phyloP scores from a whole-genome alignment of 1,140 invertebrate genomes.

The Venturia canescens region DNA sequence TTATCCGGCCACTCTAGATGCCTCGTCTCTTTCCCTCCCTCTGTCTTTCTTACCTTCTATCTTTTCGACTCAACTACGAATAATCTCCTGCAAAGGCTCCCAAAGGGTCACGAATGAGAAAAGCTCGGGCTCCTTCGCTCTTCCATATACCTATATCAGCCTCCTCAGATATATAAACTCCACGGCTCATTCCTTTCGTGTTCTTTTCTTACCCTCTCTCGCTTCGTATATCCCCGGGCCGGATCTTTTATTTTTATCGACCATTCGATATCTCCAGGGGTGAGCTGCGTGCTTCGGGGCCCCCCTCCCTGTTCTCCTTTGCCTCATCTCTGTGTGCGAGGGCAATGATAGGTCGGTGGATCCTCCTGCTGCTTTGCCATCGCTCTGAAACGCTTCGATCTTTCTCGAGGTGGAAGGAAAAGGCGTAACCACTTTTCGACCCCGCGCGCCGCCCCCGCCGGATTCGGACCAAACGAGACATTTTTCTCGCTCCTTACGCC shows the following conservation, averaged over 20 bases:
- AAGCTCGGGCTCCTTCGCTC: not conserved
- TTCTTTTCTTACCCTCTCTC: conserved; percentile 11
- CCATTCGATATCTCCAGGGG: conserved; percentile 34
- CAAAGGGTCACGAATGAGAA: conserved; percentile 35
- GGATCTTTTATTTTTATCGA: conserved; percentile 41
- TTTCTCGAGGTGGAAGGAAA: not conserved
- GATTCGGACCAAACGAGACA: not conserved
- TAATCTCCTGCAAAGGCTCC: conserved; percentile 46
- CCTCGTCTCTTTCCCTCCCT: too few relatives aligned
- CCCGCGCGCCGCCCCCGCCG: too few relatives aligned
- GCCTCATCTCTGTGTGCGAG: not conserved
- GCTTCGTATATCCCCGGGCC: not conserved
- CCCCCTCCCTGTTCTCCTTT: not conserved
- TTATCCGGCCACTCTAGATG: conserved; percentile 13
- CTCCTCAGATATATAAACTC: not conserved
- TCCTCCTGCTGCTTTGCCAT: not conserved
- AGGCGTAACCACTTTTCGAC: conserved; percentile 33
- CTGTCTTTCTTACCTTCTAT: not conserved
- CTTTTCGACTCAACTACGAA: conserved; percentile 26
- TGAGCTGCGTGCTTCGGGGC: conserved; percentile 31
- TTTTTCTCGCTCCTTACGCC: not conserved
- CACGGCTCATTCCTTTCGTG: not conserved
- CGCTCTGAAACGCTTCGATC: not conserved
- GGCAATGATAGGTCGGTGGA: not conserved
- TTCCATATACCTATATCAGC: not conserved